phyloP scores from a whole-genome alignment of 2,113 vertebrate species.

The Callithrix jacchus region DNA sequence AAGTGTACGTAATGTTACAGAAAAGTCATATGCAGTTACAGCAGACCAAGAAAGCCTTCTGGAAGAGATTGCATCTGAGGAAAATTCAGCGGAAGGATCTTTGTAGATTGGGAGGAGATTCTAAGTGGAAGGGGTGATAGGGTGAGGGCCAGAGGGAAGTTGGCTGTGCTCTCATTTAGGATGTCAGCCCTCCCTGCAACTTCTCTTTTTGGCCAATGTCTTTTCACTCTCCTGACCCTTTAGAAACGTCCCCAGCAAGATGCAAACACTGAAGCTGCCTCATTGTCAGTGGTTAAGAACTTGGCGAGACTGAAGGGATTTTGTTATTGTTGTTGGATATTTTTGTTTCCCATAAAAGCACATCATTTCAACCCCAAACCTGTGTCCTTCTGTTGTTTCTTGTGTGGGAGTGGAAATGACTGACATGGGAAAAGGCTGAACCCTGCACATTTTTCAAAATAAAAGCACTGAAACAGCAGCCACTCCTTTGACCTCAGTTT shows the following conservation, averaged over 20 bases:
- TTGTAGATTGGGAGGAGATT: not conserved
- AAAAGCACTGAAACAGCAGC: not conserved
- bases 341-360: conserved; percentile 79
- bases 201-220: conserved; percentile 55
- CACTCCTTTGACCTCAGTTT: not conserved
- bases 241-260: conserved; percentile 62
- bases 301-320: conserved; percentile 66
- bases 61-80: not conserved
- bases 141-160: conserved; percentile 5
- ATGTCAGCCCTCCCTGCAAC: conserved; percentile 38
- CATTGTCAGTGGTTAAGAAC: conserved; percentile 61
- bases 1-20: not conserved
- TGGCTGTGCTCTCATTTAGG: conserved; percentile 1
- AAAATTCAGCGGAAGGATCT: conserved; percentile 10
- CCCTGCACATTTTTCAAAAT: not conserved
- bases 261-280: conserved; percentile 56
- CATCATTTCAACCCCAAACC: conserved; percentile 71
- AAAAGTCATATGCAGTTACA: not conserved
- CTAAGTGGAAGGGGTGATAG: not conserved
- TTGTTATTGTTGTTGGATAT: conserved; percentile 71
- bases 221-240: conserved; percentile 55
- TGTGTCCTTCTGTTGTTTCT: conserved; percentile 62
- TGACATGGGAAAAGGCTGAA: not conserved
- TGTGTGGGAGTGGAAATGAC: not conserved
- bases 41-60: conserved; percentile 17